phyloP scores from a whole-genome alignment of 2,113 vertebrate genomes.

The Trichechus manatus region DNA sequence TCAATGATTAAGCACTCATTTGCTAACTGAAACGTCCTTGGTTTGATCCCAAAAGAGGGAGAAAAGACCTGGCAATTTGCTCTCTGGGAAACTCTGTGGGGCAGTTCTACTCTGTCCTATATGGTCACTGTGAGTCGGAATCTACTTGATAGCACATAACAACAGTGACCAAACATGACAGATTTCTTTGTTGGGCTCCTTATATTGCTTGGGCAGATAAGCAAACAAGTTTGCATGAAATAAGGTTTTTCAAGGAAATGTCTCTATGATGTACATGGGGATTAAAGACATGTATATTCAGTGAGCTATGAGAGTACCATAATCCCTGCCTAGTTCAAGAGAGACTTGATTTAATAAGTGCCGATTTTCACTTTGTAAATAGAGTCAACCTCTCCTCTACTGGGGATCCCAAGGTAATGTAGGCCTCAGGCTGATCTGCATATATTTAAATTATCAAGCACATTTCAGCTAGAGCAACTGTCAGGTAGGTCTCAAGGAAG shows the following conservation, averaged over 20 bases:
- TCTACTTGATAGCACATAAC: no score
- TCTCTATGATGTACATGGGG: not conserved
- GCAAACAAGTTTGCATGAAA: constrained; percentile 14
- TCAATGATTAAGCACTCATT: no score
- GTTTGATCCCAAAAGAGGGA: no score
- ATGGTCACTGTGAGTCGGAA: no score
- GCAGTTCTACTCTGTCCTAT: no score
- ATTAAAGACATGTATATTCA: constrained; percentile 40
- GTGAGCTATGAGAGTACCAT: constrained; percentile 53
- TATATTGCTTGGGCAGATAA: not conserved
- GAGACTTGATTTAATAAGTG: constrained; percentile 81
- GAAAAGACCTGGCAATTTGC: no score
- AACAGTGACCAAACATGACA: not conserved
- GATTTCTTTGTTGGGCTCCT: not conserved
- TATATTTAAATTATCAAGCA: constrained; percentile 80
- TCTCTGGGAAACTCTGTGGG: no score
- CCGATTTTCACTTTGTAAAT: constrained; percentile 81
- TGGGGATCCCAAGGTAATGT: constrained; percentile 68
- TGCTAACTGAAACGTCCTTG: no score
- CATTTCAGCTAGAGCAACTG: constrained; percentile 61
- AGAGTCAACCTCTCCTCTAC: constrained; percentile 76
- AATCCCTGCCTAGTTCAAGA: constrained; percentile 68
- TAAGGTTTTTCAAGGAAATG: constrained; percentile 53
- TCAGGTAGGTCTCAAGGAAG: constrained; percentile 64
- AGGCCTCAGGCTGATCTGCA: constrained; percentile 79